phyloP scores from a whole-genome alignment of 2,888 invertebrate species.

The Cyclophora albipunctata region DNA sequence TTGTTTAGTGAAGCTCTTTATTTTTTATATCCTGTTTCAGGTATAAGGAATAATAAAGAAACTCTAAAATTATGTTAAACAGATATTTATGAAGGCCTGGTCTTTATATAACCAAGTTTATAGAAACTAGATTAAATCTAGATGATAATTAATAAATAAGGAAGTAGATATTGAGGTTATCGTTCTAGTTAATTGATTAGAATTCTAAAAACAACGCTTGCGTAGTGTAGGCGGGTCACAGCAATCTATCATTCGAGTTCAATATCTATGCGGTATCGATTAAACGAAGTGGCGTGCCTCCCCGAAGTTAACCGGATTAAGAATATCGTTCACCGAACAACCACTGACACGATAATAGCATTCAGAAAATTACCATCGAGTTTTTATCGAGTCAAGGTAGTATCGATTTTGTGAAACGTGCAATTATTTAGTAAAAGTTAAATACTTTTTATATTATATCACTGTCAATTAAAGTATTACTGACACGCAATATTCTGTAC shows the following conservation, averaged over 20 bases:
- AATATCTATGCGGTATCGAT: slow-evolving; percentile 37
- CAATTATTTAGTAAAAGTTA: slow-evolving; percentile 1
- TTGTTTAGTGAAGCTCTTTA: not conserved
- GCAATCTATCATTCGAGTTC: not conserved
- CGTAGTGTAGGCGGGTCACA: too few species aligned
- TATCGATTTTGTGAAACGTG: slow-evolving; percentile 6
- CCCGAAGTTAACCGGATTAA: slow-evolving; percentile 39
- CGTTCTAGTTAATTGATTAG: too few species aligned
- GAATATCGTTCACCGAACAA: slow-evolving; percentile 33
- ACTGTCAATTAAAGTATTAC: too few species aligned
- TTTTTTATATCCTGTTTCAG: not conserved
- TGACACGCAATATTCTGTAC: too few species aligned
- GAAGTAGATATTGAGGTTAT: too few species aligned
- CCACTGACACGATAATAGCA: slow-evolving; percentile 52
- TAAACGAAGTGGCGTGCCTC: slow-evolving; percentile 53
- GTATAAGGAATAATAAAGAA: too few species aligned
- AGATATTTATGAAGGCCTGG: too few species aligned
- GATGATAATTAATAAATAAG: too few species aligned
- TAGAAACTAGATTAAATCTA: too few species aligned
- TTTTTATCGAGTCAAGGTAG: slow-evolving; percentile 14
- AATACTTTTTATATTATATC: not conserved
- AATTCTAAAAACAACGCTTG: too few species aligned
- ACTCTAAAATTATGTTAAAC: too few species aligned
- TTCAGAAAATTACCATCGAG: slow-evolving; percentile 24
- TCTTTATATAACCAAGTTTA: too few species aligned